A percentile compares a stretch with the other conserved stretches of the same genome.
Evolutionary conservation across 1,140 invertebrate genomes (phyloP).

Genomic region (Riptortus pedestris): DNA sequence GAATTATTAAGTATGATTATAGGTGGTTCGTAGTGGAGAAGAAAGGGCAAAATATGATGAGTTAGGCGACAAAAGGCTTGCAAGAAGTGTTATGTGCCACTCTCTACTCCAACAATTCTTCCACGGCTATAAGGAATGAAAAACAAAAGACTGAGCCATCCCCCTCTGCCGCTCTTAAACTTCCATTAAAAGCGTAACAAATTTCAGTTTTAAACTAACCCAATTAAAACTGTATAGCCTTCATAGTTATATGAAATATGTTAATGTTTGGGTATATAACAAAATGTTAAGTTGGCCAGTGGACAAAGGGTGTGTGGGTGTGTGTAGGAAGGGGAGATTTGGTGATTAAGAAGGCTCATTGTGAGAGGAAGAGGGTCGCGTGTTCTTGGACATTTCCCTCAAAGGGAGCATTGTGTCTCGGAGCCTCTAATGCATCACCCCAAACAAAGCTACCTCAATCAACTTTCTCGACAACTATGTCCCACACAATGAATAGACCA

Average conservation of each 20-base stretch:
- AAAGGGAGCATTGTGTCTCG: neutral
- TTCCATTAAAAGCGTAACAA: slow-evolving; percentile 4
- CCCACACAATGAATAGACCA: too few species aligned
- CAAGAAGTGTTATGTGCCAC: too few species aligned
- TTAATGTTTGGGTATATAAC: neutral
- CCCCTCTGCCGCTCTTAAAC: neutral
- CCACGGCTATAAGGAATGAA: neutral
- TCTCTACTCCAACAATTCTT: neutral
- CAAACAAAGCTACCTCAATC: slow-evolving; percentile 12
- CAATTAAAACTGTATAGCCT: slow-evolving; percentile 12
- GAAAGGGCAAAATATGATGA: too few species aligned
- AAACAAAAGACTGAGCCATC: neutral
- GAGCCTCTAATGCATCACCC: slow-evolving; percentile 1
- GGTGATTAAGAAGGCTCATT: slow-evolving; percentile 13
- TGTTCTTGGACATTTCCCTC: slow-evolving; percentile 12
- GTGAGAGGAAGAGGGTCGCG: neutral
- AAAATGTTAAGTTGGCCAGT: slow-evolving; percentile 9
- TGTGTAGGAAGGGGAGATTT: neutral
- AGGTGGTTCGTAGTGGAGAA: too few species aligned
- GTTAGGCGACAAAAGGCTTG: too few species aligned
- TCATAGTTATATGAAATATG: slow-evolving; percentile 11
- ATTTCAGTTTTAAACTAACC: slow-evolving; percentile 15
- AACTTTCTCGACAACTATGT: slow-evolving; percentile 4
- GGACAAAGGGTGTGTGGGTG: neutral
- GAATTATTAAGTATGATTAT: too few species aligned